Conservation (phyloP, 2,888 invertebrate genomes). For the Peribatodes rhomboidaria region DNA sequence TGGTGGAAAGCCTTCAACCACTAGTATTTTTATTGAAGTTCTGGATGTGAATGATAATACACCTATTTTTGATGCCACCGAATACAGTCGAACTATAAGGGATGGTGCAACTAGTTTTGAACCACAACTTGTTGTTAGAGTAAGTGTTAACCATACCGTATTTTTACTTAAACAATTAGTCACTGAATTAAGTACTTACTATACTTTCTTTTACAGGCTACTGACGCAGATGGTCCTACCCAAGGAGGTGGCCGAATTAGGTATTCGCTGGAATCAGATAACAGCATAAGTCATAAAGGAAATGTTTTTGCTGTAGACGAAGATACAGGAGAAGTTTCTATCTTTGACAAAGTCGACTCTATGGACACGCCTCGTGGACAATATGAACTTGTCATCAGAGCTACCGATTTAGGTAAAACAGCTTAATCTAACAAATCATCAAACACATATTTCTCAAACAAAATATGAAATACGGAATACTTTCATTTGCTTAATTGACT, state of each 20-base stretch:
- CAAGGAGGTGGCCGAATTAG: conserved; percentile 90
- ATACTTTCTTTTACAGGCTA: conserved; percentile 82
- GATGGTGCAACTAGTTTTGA: conserved; percentile 92
- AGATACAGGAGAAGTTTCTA: conserved; percentile 90
- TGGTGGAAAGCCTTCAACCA: conserved; percentile 90
- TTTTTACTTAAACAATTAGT: neutral
- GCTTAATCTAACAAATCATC: neutral
- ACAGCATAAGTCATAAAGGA: conserved; percentile 88
- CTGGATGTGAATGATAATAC: conserved; percentile 92
- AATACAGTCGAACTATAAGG: conserved; percentile 91
- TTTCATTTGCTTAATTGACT: neutral
- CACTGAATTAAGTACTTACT: neutral
- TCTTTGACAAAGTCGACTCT: conserved; percentile 88
- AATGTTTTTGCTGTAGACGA: conserved; percentile 89
- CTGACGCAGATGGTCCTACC: conserved; percentile 90
- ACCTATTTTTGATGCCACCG: conserved; percentile 89
- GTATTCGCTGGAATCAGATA: conserved; percentile 89
- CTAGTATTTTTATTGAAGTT: conserved; percentile 90
- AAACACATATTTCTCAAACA: too few relatives aligned
- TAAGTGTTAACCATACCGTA: conserved; percentile 53
- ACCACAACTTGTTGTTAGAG: conserved; percentile 92
- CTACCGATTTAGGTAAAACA: conserved; percentile 89
- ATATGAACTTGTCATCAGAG: conserved; percentile 89
- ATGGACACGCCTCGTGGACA: conserved; percentile 92
- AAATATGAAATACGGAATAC: too few relatives aligned